These are phyloP conservation scores for Scaptomyza cyrtandrae DNA, from an alignment of 2,888 invertebrate genomes.

Conservation along the genomic window DNA sequence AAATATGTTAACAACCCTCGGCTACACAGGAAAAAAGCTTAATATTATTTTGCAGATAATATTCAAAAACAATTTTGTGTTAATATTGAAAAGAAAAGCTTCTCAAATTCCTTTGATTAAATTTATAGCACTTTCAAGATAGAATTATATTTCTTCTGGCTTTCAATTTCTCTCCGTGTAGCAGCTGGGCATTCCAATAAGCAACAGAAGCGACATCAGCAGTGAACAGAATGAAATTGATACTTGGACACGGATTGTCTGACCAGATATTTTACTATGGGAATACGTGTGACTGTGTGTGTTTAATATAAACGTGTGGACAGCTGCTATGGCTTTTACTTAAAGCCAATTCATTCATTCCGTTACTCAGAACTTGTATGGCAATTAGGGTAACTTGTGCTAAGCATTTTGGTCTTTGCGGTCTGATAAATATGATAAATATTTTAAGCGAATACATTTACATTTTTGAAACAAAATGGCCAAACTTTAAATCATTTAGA, in stretches of 20 bases:
- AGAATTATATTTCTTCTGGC: neutral
- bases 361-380: conserved; percentile 11
- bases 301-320: conserved; percentile 18
- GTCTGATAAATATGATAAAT: conserved; percentile 57
- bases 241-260: conserved; percentile 17
- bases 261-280: conserved; percentile 9
- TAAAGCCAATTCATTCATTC: conserved; percentile 32
- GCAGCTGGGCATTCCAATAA: conserved; percentile 5
- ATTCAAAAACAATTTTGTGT: neutral
- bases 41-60: neutral
- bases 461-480: conserved; percentile 31
- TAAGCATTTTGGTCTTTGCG: conserved; percentile 33
- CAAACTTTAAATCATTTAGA: conserved; percentile 37
- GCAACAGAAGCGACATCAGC: conserved; percentile 1
- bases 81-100: too few species aligned
- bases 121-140: neutral
- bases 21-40: neutral
- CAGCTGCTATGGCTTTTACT: conserved; percentile 40
- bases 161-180: neutral
- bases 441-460: conserved; percentile 50
- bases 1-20: conserved; percentile 5
- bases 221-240: conserved; percentile 36
- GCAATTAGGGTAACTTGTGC: conserved; percentile 27
- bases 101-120: neutral
- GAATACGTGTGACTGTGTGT: conserved; percentile 6